phyloP scores from a whole-genome alignment of 1,140 invertebrate species.

The Macrostomum lignano region DNA sequence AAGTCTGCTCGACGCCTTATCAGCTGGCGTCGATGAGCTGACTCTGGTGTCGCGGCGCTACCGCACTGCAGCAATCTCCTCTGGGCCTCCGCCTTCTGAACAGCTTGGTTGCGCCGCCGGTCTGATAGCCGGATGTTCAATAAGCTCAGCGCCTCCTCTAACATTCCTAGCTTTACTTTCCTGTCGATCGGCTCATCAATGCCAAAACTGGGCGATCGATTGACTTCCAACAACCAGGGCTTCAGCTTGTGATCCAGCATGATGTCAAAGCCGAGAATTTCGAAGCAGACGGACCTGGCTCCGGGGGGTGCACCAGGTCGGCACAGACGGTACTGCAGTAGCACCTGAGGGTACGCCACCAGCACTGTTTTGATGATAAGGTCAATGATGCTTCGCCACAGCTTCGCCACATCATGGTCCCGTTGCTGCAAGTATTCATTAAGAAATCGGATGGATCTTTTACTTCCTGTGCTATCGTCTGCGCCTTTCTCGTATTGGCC shows the following conservation, averaged over 20 bases:
- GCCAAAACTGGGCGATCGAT: conserved; percentile 4
- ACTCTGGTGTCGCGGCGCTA: too few species aligned
- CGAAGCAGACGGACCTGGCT: conserved; percentile 12
- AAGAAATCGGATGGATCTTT: conserved; percentile 23
- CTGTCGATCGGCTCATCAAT: conserved; percentile 1
- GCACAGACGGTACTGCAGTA: conserved; percentile 27
- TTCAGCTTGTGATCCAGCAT: conserved; percentile 52
- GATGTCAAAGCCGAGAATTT: conserved; percentile 27
- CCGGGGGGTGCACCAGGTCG: conserved; percentile 15
- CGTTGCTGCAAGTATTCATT: conserved; percentile 14
- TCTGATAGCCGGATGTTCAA: too few species aligned
- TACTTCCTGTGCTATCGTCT: conserved; percentile 17
- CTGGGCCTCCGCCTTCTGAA: too few species aligned
- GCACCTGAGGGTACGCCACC: conserved; percentile 21
- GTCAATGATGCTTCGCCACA: conserved; percentile 22
- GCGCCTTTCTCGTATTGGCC: conserved; percentile 21
- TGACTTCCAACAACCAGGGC: conserved; percentile 47
- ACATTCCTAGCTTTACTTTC: conserved; percentile 1
- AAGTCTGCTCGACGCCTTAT: too few species aligned
- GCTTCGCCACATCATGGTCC: too few species aligned
- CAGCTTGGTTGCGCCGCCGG: too few species aligned
- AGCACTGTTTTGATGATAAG: conserved; percentile 26
- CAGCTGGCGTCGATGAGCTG: too few species aligned
- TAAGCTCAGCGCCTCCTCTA: conserved; percentile 4
- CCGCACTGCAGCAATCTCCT: too few species aligned